Evolutionary conservation across 1,140 invertebrate genomes (phyloP).

Genomic region (Frieseomelitta varia): DNA sequence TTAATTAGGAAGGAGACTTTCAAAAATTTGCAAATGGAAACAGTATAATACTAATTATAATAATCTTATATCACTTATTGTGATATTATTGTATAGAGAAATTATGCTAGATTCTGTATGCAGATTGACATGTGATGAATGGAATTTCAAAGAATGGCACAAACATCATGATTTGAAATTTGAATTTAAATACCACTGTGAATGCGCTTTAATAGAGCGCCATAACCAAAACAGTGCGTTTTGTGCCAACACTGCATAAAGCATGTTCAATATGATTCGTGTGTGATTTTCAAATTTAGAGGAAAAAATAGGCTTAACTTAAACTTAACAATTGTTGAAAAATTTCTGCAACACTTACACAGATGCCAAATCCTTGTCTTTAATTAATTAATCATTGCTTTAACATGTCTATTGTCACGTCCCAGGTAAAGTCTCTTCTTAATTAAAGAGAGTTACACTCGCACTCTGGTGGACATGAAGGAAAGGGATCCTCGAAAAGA

Average conservation of each 20-base stretch:
- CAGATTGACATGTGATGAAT: neutral
- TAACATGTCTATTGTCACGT: constrained; percentile 78
- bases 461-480: too few relatives aligned
- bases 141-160: neutral
- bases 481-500: too few relatives aligned
- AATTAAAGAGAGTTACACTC: too few relatives aligned
- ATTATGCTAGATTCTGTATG: neutral
- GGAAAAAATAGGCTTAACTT: neutral
- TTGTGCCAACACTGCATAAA: neutral
- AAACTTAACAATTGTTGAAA: neutral
- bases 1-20: neutral
- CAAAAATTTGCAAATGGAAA: neutral
- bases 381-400: too few relatives aligned
- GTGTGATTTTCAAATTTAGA: neutral
- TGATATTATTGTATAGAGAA: neutral
- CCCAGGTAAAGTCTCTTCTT: too few relatives aligned
- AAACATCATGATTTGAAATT: neutral
- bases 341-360: neutral
- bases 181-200: neutral
- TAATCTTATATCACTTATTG: neutral
- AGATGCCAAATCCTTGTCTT: neutral
- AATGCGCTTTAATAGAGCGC: neutral
- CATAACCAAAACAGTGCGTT: neutral
- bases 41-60: neutral
- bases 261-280: neutral